Evolutionary conservation across 2,113 vertebrate genomes (phyloP).

Genomic region (Meles meles): DNA sequence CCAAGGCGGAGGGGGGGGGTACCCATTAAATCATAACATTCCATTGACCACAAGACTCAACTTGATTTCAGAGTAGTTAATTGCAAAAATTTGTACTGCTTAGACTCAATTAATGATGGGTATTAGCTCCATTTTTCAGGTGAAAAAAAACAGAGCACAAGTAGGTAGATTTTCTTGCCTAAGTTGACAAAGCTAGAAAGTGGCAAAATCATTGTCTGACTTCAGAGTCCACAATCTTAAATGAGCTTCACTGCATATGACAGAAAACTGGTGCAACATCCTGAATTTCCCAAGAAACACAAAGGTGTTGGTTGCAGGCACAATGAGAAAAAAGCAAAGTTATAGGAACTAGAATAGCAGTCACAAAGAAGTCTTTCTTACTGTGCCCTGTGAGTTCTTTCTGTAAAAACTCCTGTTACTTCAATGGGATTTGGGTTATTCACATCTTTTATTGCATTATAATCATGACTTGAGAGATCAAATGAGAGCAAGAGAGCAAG

Average conservation of each 20-base stretch:
- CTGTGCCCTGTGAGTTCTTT: background rate
- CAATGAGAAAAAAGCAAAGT: background rate
- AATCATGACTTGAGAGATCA: background rate
- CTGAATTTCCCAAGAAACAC: slow-evolving; percentile 11
- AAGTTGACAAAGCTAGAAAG: background rate
- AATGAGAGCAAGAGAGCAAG: slow-evolving; percentile 10
- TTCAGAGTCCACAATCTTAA: background rate
- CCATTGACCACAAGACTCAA: background rate
- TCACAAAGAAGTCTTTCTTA: slow-evolving; percentile 6
- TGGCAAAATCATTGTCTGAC: background rate
- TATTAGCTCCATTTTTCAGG: background rate
- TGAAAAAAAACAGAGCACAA: background rate
- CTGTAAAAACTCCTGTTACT: background rate
- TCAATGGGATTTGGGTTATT: background rate
- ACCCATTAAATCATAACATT: background rate
- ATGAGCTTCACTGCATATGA: background rate
- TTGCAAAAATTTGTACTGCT: background rate
- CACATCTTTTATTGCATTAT: slow-evolving; percentile 5
- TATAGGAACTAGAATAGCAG: background rate
- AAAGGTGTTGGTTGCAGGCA: background rate
- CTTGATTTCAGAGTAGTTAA: background rate
- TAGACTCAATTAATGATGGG: background rate
- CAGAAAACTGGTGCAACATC: background rate
- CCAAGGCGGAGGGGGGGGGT: background rate
- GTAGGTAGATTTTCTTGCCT: background rate